Evolutionary conservation across 2,113 vertebrate genomes (phyloP).

Genomic region (Peucedramus taeniatus): DNA sequence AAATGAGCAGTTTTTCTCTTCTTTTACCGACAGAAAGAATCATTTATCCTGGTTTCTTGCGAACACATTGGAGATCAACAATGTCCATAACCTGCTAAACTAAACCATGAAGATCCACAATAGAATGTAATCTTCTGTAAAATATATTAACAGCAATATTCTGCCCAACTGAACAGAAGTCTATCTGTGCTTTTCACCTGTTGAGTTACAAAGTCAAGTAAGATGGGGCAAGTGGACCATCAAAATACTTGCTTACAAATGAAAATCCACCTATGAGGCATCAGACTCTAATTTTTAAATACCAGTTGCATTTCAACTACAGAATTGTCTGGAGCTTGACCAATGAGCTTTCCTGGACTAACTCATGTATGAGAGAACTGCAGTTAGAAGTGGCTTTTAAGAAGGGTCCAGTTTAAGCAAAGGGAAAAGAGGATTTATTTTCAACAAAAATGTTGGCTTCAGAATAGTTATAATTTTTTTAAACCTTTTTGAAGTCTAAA

Average conservation of each 20-base stretch:
- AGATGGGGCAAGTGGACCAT: background rate
- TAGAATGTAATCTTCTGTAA: slow-evolving; percentile 15
- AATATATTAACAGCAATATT: slow-evolving; percentile 36
- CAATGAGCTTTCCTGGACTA: background rate
- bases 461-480: background rate
- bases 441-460: background rate
- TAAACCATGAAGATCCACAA: slow-evolving; percentile 13
- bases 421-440: background rate
- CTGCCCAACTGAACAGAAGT: background rate
- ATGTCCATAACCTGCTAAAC: slow-evolving; percentile 17
- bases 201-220: background rate
- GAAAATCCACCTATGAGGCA: background rate
- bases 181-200: background rate
- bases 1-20: background rate
- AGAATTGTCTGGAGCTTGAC: background rate
- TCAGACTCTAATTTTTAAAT: background rate
- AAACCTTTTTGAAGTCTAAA: background rate
- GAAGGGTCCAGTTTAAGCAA: background rate
- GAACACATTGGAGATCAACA: slow-evolving; percentile 23
- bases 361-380: background rate
- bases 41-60: background rate
- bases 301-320: background rate
- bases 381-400: background rate
- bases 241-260: background rate
- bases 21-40: background rate